Percentiles rank a stretch among this genome's conserved stretches.
These are phyloP conservation scores for Onychomys arenicola DNA, from an alignment of 2,797 vertebrate species.

Conservation along the genomic window DNA sequence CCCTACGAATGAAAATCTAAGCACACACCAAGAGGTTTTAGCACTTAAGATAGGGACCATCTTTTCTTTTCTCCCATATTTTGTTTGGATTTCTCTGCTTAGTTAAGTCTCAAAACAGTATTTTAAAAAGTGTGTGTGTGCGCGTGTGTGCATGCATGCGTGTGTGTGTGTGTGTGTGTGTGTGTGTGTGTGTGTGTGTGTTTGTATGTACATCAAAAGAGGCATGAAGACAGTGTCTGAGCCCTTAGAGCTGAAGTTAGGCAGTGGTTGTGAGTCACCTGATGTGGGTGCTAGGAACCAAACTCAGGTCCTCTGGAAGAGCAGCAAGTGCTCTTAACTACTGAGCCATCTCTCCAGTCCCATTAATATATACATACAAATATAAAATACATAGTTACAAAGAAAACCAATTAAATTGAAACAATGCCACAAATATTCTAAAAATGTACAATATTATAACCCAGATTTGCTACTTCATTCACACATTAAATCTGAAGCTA, in stretches of 20 bases:
- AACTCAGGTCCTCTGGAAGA: not conserved
- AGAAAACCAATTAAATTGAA: slow-evolving; percentile 7
- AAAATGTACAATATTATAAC: not conserved
- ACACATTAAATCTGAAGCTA: not conserved
- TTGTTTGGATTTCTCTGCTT: not conserved
- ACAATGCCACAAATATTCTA: not conserved
- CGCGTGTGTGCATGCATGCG: too few relatives aligned
- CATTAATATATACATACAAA: not conserved
- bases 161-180: not conserved
- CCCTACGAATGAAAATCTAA: slow-evolving; percentile 17
- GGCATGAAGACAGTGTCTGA: not conserved
- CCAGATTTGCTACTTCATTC: not conserved
- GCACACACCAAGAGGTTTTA: not conserved
- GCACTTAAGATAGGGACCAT: not conserved
- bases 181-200: not conserved
- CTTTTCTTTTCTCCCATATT: not conserved
- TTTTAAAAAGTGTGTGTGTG: not conserved
- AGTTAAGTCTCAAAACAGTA: slow-evolving; percentile 26
- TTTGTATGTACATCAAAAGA: not conserved
- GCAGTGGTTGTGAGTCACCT: not conserved
- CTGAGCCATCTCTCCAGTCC: not conserved
- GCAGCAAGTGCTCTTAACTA: not conserved
- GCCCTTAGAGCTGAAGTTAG: not conserved
- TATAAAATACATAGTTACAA: not conserved
- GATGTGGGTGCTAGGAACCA: not conserved